These are phyloP conservation scores for Pseudomyrmex sp. DNA, from an alignment of 1,140 invertebrate genomes.

Conservation along the genomic window DNA sequence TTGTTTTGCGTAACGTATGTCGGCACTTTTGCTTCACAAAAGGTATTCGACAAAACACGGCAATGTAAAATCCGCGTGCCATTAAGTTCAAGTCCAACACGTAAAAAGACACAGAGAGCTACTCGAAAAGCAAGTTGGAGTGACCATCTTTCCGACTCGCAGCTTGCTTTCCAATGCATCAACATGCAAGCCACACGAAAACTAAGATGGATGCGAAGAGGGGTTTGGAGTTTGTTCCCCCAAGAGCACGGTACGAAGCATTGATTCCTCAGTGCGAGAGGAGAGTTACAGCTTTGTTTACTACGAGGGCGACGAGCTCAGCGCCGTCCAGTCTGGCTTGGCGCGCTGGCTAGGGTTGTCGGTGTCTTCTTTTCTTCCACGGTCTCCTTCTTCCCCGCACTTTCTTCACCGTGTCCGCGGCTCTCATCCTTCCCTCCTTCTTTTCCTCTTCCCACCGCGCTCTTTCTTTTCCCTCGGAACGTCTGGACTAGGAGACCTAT, in stretches of 20 bases:
- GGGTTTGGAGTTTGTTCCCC: conserved; percentile 65
- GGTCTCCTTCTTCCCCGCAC: conserved; percentile 44
- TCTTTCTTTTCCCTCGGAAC: conserved; percentile 9
- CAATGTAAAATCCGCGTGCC: conserved; percentile 14
- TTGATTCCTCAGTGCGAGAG: conserved; percentile 82
- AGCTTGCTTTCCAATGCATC: conserved; percentile 69
- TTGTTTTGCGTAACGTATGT: not conserved
- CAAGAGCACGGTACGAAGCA: conserved; percentile 71
- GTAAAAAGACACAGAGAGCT: conserved; percentile 17
- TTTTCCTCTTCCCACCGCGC: conserved; percentile 8
- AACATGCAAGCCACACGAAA: conserved; percentile 75
- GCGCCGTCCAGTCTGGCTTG: conserved; percentile 84
- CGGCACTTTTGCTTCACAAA: not conserved
- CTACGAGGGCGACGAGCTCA: conserved; percentile 80
- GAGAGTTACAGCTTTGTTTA: conserved; percentile 86
- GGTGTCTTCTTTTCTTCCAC: conserved; percentile 59
- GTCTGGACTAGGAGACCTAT: conserved; percentile 59
- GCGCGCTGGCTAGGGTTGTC: conserved; percentile 60
- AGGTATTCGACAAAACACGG: not conserved
- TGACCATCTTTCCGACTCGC: conserved; percentile 32
- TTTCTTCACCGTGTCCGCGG: not conserved
- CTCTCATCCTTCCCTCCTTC: conserved; percentile 6
- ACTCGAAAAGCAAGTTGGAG: conserved; percentile 42
- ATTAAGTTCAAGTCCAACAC: conserved; percentile 21
- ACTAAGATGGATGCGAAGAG: conserved; percentile 80